Percentiles rank a stretch among this genome's conserved stretches.
Conservation (phyloP, 2,797 vertebrate genomes). For the Ceryle rudis region DNA sequence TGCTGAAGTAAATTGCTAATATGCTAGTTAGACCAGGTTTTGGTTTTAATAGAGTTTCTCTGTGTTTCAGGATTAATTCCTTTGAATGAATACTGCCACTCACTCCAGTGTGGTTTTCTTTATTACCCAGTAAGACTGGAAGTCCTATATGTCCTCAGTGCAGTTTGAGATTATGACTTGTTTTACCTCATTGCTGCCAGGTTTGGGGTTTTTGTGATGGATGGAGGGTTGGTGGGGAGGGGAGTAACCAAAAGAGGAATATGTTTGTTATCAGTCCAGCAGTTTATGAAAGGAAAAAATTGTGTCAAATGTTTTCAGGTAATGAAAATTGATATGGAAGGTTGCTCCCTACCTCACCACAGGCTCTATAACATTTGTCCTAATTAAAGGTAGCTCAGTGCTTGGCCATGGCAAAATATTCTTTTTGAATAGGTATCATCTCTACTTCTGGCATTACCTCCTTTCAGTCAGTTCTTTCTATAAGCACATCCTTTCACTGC, state of each 20-base stretch:
- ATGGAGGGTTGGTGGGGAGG: accelerated
- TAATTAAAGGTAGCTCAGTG: not conserved
- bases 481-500: not conserved
- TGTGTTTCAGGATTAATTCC: slow-evolving; percentile 7
- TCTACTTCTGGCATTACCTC: not conserved
- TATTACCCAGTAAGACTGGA: not conserved
- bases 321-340: not conserved
- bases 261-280: not conserved
- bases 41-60: not conserved
- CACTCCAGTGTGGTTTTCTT: not conserved
- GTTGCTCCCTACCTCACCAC: not conserved
- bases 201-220: not conserved
- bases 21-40: not conserved
- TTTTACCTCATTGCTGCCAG: not conserved
- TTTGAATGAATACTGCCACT: not conserved
- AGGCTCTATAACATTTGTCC: not conserved
- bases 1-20: not conserved
- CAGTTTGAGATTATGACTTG: not conserved
- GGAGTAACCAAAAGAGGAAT: not conserved
- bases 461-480: not conserved
- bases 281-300: not conserved
- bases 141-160: not conserved
- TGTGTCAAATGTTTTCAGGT: not conserved
- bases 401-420: not conserved
- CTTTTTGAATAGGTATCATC: not conserved